phyloP scores from a whole-genome alignment of 2,797 vertebrate genomes.

The Naso thynnoides region DNA sequence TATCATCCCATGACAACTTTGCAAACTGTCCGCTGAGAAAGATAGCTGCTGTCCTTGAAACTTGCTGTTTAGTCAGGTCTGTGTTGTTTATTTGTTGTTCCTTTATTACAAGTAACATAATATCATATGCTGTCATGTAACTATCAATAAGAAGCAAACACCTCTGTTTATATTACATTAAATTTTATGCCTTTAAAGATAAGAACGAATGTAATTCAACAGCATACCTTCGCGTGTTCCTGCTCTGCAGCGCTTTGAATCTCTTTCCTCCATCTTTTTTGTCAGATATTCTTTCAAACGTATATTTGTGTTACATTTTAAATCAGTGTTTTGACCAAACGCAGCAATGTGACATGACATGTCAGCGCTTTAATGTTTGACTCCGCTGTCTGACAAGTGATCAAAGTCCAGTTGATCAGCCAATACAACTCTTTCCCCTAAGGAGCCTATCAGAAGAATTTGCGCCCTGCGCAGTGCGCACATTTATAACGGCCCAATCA shows the following conservation, averaged over 20 bases:
- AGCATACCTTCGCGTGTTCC: conserved; percentile 35
- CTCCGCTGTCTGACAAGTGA: conserved; percentile 2
- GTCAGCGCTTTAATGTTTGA: conserved; percentile 15
- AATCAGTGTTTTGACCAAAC: neutral
- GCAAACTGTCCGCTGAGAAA: neutral
- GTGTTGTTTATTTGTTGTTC: neutral
- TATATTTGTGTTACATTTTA: neutral
- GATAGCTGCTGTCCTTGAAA: neutral
- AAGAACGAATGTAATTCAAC: neutral
- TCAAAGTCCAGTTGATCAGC: conserved; percentile 47
- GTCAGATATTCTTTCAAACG: neutral
- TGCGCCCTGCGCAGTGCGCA: conserved; percentile 3
- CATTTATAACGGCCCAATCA: conserved; percentile 3
- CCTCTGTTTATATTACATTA: neutral
- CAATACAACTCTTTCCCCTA: neutral
- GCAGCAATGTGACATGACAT: neutral
- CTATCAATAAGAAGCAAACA: neutral
- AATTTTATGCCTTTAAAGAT: neutral
- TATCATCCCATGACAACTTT: neutral
- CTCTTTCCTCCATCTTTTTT: conserved; percentile 5
- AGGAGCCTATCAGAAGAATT: conserved; percentile 1
- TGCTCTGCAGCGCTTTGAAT: conserved; percentile 13
- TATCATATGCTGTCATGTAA: neutral
- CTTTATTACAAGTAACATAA: neutral
- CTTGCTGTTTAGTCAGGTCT: neutral